Evolutionary conservation across 2,113 vertebrate genomes (phyloP), one percentile per base, ranked within the genome.

Genomic region (Chloropsis cyanopogon): DNA sequence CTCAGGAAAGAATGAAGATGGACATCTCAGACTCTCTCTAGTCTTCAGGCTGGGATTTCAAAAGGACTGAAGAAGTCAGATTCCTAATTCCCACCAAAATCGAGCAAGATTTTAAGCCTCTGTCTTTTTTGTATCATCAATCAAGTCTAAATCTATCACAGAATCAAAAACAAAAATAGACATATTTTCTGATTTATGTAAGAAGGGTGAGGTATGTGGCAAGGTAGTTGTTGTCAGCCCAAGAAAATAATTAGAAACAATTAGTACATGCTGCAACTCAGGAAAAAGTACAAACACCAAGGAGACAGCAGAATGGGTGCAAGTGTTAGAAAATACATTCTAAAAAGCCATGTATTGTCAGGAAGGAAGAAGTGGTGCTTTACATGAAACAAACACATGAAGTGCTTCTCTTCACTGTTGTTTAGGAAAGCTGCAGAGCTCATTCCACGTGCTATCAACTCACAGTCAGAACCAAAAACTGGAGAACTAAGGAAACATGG

Each of bases 101-200:
- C 0, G 0, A 80, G 18, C 0, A 2, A 57, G 15, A 76, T 25
- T 49, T 72, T 16, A 82, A 77, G 25, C 28, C 29, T 69, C 49
- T 39, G 10, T 28, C 21, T 19, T 37, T 87, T 90, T 47, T 33
- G 6, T 33, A 73, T 13, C 29, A 65, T 33, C 14, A 46, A 9
- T 23, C 18, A n/a, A 39, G 15, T 44, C 39, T 37, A 69, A 83
- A 68, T 7, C 12, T 39, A 49, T 3, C 24, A 76, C 10, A 52
- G 49, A 64, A 68, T 13, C 18, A n/a, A 42, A 37, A 82, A n/a
- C 19, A 26, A 47, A 60, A 68, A 23, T 0, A 78, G 14, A 61
- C 23, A 9, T 28, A 28, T 53, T 46, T 61, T 70, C 73, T 20
- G 12, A 61, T 46, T 46, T 59, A 39, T 5, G 0, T 28, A 33